phyloP scores from a whole-genome alignment of 2,113 vertebrate species.

The Fulmarus glacialis region DNA sequence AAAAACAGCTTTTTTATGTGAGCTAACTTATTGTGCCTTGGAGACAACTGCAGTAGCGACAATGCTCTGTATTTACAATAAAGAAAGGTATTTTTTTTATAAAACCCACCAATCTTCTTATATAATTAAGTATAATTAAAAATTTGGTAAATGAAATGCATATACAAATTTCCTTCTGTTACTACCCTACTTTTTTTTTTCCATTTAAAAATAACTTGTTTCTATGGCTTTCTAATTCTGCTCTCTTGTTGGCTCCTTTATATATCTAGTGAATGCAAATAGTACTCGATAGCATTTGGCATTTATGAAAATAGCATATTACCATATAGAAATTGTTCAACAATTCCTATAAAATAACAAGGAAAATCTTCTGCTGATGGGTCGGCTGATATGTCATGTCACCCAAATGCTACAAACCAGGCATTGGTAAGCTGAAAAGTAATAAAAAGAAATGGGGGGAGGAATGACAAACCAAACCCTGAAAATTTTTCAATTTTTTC shows the following conservation, averaged over 20 bases:
- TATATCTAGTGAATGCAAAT: not conserved
- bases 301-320: not conserved
- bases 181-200: not conserved
- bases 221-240: not conserved
- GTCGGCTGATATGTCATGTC: not conserved
- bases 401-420: not conserved
- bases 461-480: not conserved
- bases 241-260: not conserved
- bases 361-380: not conserved
- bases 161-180: not conserved
- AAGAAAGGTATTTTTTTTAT: not conserved
- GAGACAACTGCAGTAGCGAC: not conserved
- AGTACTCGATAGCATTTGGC: not conserved
- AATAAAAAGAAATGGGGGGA: not conserved
- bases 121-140: not conserved
- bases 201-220: not conserved
- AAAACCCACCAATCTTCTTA: not conserved
- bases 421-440: not conserved
- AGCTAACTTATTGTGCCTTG: not conserved
- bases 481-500: not conserved
- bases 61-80: not conserved
- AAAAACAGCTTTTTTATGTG: not conserved
- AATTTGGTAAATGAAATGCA: not conserved
- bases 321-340: not conserved
- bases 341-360: not conserved